A percentile compares a stretch with the other conserved stretches of the same genome.
phyloP scores from a whole-genome alignment of 1,140 invertebrate species.

The Aphelenchoides fujianensis region DNA sequence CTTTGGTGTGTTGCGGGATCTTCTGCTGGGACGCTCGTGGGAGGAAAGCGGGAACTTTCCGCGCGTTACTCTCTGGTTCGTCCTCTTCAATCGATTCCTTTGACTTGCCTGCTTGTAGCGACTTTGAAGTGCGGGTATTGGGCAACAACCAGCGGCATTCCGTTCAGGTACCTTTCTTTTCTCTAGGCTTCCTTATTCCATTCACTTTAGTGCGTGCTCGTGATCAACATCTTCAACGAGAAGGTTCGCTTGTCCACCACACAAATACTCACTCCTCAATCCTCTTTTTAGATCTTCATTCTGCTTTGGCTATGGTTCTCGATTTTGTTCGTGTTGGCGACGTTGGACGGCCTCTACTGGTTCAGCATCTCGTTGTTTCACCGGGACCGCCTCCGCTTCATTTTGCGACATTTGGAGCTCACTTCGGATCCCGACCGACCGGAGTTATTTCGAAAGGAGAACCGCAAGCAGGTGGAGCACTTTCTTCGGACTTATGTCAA shows the following conservation, averaged over 20 bases:
- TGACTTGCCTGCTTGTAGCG: constrained; percentile 64
- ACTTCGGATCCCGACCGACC: constrained; percentile 61
- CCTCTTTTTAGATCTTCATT: constrained; percentile 64
- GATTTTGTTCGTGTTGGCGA: constrained; percentile 65
- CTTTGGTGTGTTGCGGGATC: constrained; percentile 56
- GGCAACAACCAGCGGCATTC: constrained; percentile 64
- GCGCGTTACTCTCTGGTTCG: constrained; percentile 52
- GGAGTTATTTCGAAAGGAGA: constrained; percentile 61
- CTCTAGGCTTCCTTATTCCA: constrained; percentile 8
- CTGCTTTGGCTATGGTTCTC: constrained; percentile 68
- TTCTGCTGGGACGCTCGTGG: constrained; percentile 35
- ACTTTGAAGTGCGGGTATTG: constrained; percentile 66
- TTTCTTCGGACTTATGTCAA: constrained; percentile 61
- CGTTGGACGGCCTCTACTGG: constrained; percentile 62
- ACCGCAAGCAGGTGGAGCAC: constrained; percentile 61
- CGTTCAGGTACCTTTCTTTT: constrained; percentile 44
- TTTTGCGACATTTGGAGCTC: constrained; percentile 59
- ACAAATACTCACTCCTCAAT: no score
- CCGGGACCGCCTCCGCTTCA: constrained; percentile 59
- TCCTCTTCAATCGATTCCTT: constrained; percentile 49
- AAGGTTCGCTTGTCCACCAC: no score
- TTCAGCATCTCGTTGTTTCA: constrained; percentile 62
- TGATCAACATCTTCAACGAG: constrained; percentile 68
- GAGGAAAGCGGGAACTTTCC: constrained; percentile 56
- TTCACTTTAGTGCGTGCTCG: constrained; percentile 65